Base-by-base conservation (phyloP, 2,113 vertebrate genomes). In the Scomber colias region DNA sequence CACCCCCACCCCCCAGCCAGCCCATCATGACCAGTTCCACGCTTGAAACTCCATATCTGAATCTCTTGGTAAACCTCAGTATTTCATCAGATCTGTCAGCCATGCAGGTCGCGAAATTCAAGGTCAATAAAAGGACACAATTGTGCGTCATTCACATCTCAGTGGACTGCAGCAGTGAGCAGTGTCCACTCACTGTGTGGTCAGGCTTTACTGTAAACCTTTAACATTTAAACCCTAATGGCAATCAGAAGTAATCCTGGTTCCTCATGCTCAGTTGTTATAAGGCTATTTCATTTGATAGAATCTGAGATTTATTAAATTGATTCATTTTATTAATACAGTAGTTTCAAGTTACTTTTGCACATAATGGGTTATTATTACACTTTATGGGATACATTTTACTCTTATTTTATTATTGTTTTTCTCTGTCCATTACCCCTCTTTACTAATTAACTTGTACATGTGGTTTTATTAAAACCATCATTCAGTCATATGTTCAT, bases 141-240 rank as follows among this genome's bases (percentile, higher is more conserved):
- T 66, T 79, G 65, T 56, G 66, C 71, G 75, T 79, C 71, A 75
- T 51, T 71, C 71, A 71, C 59, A 60, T 74, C 49, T 62, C 49
- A 66, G 4, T 55, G 55, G 19, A 15, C n/a, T 1, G 19, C 62
- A 59, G 56, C 62, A 24, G 35, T 45, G 71, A 59, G 56, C 62
- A 24, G 35, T 45, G 71, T 69, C 56, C 56, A 48, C 59, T 60
- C 57, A 46, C 10, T 5, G 4, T 62, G 53, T 59, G 27, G 35
- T 70, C 60, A 45, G 17, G 27, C 59, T 66, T 79, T 17, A 53
- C 55, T 53, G 60, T 62, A 62, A 66, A 62, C 71, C 75, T 79
- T 68, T 79, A 56, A 63, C 71, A 75, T 86, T 79, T 75, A 56
- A 79, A 56, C 15, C 53, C 35, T 12, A 24, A 55, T 86, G 71